phyloP scores from a whole-genome alignment of 2,113 vertebrate species.

The Prionailurus bengalensis region DNA sequence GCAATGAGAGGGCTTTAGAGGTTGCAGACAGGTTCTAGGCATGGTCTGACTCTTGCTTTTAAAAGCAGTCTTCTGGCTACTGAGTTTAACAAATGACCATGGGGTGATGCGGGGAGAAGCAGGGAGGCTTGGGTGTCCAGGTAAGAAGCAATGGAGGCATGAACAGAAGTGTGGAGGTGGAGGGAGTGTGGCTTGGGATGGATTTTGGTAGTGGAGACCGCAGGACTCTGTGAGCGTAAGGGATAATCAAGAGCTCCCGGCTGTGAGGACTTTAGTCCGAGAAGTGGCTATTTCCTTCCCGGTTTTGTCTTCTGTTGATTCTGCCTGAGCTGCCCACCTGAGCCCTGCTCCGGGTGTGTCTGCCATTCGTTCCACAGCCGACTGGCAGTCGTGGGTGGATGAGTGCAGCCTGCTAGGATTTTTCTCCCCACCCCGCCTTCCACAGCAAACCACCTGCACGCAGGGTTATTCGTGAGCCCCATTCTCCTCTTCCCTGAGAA shows the following conservation, averaged over 20 bases:
- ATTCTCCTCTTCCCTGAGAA: background rate
- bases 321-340: background rate
- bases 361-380: background rate
- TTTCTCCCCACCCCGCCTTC: background rate
- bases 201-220: background rate
- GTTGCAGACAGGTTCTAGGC: background rate
- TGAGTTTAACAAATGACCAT: background rate
- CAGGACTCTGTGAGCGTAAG: background rate
- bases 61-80: background rate
- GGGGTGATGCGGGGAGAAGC: background rate
- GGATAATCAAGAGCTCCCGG: background rate
- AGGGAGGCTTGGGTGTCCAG: rapidly evolving
- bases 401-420: rapidly evolving
- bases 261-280: background rate
- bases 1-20: background rate
- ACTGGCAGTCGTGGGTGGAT: background rate
- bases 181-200: background rate
- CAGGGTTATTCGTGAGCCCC: too few species aligned
- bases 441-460: background rate
- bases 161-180: background rate
- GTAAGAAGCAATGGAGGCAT: background rate
- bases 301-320: background rate
- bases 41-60: background rate
- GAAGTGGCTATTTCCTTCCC: background rate
- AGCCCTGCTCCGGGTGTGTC: background rate